Evolutionary conservation across 1,140 invertebrate genomes (phyloP).

Genomic region (Manduca sexta): DNA sequence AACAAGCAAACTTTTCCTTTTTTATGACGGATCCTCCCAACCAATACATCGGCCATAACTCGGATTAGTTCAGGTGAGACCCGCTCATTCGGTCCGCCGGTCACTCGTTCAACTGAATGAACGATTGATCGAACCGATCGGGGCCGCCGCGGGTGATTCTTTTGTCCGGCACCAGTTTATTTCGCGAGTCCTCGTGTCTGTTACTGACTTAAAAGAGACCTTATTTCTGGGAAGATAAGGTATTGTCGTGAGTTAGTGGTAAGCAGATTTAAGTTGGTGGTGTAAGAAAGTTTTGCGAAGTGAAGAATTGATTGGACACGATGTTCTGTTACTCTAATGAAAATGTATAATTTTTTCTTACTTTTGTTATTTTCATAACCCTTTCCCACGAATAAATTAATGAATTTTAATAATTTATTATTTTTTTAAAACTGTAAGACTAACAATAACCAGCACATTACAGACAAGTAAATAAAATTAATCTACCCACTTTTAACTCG

Average conservation of each 20-base stretch:
- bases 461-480: no score
- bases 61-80: conserved; percentile 24
- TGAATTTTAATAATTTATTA: no score
- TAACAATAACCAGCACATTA: no score
- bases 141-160: conserved; percentile 12
- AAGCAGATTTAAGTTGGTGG: conserved; percentile 5
- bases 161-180: conserved; percentile 9
- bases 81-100: conserved; percentile 24
- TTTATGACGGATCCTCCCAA: not conserved
- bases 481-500: no score
- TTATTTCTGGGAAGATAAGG: conserved; percentile 9
- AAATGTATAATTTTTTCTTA: conserved; percentile 5
- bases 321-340: conserved; percentile 23
- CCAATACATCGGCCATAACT: conserved; percentile 9
- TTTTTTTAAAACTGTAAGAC: no score
- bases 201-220: not conserved
- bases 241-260: not conserved
- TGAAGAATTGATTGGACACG: conserved; percentile 37
- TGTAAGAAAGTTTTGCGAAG: conserved; percentile 27
- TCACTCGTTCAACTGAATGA: conserved; percentile 29
- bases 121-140: conserved; percentile 20
- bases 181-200: not conserved
- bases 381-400: no score
- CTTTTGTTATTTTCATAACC: conserved; percentile 11
- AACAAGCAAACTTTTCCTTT: no score